Evolutionary conservation across 2,797 vertebrate genomes (phyloP), one percentile per base, ranked within the genome.

Genomic region (Tolypeutes matacus): DNA sequence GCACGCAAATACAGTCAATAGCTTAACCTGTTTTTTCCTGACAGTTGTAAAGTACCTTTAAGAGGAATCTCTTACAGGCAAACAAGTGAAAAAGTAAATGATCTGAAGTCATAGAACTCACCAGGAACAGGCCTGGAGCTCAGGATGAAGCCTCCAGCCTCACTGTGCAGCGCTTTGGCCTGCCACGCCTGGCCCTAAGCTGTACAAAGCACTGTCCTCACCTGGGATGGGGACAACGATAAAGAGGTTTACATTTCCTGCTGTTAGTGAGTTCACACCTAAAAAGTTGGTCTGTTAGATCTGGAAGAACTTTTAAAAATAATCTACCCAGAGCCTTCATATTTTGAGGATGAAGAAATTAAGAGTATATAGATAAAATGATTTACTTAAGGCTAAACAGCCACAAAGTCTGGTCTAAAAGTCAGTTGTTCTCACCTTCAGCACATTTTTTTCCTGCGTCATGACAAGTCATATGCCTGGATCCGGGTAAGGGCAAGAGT

Each of bases 321-420:
- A 76, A 92, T 56, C 65, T 78, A 83, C 27, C 0, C 15, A 84
- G 64, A 87, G 3, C 8, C 76, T 39, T 60, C 25, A 56, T 72
- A 42, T 69, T 84, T 89, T 85, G 20, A 34, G 84, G 13, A 78
- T 78, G 64, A 89, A 86, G 29, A 94, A 95, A 80, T 15, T 64
- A 84, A 85, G 31, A 27, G 67, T 27, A 85, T 27, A 92, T 5
- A 91, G 46, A 92, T 51, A 49, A 72, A 49, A 91, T 36, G 12
- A 53, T 25, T 5, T 65, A 86, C 70, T 93, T 81, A 90, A 69
- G 21, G 3, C 88, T 76, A 84, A 25, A 65, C 17, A 49, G 18
- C 4, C 51, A 81, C 39, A 42, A 92, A 58, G 4, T 77, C 39
- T 94, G 39, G 18, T 36, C 70, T 60, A 78, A 86, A 93, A 53